Percentiles rank a stretch among this genome's conserved stretches.
Conservation (phyloP, 2,888 invertebrate genomes). For the Andrena trimmerana region DNA sequence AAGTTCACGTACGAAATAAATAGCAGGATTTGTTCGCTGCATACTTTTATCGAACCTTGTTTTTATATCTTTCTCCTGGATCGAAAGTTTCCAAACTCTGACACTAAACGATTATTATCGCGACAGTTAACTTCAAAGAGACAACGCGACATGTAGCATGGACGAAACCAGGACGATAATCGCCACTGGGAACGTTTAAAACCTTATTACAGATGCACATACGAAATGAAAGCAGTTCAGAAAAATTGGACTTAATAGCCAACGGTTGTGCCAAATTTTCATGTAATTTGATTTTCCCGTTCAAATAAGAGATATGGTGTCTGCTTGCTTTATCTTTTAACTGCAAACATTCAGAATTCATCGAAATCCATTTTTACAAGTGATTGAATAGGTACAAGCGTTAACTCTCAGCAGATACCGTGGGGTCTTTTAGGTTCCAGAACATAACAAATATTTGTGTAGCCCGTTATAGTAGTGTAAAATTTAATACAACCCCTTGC, state of each 20-base stretch:
- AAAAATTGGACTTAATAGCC: slow-evolving; percentile 21
- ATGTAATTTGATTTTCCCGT: slow-evolving; percentile 32
- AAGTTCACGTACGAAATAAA: slow-evolving; percentile 34
- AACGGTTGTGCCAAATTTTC: slow-evolving; percentile 69
- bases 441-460: background rate
- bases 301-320: background rate
- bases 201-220: background rate
- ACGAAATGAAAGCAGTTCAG: background rate
- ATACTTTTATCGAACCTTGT: slow-evolving; percentile 25
- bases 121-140: background rate
- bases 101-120: background rate
- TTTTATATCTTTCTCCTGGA: slow-evolving; percentile 28
- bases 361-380: background rate
- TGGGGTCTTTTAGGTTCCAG: background rate
- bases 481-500: background rate
- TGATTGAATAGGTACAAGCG: background rate
- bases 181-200: background rate
- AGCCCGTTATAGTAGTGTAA: background rate
- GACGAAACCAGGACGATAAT: slow-evolving; percentile 17
- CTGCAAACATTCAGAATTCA: background rate
- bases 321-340: background rate
- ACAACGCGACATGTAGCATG: background rate
- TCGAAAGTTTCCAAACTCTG: background rate
- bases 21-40: slow-evolving; percentile 28
- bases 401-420: background rate